phyloP scores from a whole-genome alignment of 2,888 invertebrate genomes.

The Dryomyza anilis region DNA sequence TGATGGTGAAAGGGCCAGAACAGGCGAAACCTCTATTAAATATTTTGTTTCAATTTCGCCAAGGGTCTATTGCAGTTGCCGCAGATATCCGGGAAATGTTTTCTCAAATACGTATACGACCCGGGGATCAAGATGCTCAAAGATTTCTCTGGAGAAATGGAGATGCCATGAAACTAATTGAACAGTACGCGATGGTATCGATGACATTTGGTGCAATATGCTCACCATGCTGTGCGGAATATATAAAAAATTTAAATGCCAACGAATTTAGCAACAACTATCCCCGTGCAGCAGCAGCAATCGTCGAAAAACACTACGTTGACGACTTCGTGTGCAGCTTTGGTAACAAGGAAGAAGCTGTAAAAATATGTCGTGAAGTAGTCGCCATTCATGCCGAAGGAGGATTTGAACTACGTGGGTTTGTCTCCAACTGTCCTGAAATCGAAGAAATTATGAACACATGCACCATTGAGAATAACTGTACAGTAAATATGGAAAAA shows the following conservation, averaged over 20 bases:
- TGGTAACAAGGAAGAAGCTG: constrained; percentile 15
- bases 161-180: constrained; percentile 16
- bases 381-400: constrained; percentile 5
- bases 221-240: constrained; percentile 37
- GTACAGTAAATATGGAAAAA: background rate
- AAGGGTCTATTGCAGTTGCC: constrained; percentile 18
- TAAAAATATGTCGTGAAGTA: constrained; percentile 19
- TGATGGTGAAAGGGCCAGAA: constrained; percentile 45
- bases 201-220: constrained; percentile 39
- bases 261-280: background rate
- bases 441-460: background rate
- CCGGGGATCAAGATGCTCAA: no score
- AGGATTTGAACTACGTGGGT: constrained; percentile 19
- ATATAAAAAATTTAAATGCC: constrained; percentile 32
- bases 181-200: constrained; percentile 33
- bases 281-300: constrained; percentile 14
- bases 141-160: constrained; percentile 36
- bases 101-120: no score
- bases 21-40: constrained; percentile 18
- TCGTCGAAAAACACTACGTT: constrained; percentile 30
- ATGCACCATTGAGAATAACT: no score
- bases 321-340: constrained; percentile 34
- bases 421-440: constrained; percentile 13
- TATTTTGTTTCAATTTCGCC: constrained; percentile 22
- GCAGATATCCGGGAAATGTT: constrained; percentile 27